These are phyloP conservation scores for Nomada ferruginata DNA, from an alignment of 2,888 invertebrate genomes.

Conservation along the genomic window DNA sequence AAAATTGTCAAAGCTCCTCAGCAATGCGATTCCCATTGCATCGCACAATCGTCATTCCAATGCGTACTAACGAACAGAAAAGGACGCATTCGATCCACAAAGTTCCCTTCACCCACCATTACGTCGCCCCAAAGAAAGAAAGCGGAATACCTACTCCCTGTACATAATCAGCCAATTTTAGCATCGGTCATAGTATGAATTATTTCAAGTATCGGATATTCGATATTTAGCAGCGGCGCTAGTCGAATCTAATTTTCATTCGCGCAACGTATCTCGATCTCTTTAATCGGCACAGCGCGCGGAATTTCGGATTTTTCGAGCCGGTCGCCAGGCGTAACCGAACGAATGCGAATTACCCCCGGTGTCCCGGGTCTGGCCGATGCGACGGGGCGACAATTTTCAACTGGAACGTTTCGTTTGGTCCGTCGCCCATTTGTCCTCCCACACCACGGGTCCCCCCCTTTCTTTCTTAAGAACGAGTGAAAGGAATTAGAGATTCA, in stretches of 20 bases:
- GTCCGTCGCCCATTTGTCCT: conserved; percentile 47
- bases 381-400: conserved; percentile 42
- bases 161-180: conserved; percentile 26
- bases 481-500: conserved; percentile 67
- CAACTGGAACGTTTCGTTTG: conserved; percentile 49
- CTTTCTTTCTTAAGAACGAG: conserved; percentile 17
- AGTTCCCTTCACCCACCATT: background rate
- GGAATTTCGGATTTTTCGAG: conserved; percentile 74
- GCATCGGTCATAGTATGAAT: conserved; percentile 52
- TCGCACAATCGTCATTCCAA: too few species aligned
- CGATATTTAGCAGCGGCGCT: conserved; percentile 22
- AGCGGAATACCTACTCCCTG: background rate
- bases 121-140: background rate
- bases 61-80: too few species aligned
- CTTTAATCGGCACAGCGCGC: conserved; percentile 72
- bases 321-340: conserved; percentile 60
- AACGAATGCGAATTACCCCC: conserved; percentile 63
- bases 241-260: conserved; percentile 69
- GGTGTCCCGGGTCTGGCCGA: conserved; percentile 15
- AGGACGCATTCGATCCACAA: too few species aligned
- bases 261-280: conserved; percentile 67
- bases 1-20: too few species aligned
- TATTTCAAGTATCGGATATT: conserved; percentile 52
- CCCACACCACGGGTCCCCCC: background rate
- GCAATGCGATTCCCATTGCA: too few species aligned